Evolutionary conservation across 2,888 invertebrate genomes (phyloP), one percentile per base, ranked within the genome.

Genomic region (Augiades crinisus): DNA sequence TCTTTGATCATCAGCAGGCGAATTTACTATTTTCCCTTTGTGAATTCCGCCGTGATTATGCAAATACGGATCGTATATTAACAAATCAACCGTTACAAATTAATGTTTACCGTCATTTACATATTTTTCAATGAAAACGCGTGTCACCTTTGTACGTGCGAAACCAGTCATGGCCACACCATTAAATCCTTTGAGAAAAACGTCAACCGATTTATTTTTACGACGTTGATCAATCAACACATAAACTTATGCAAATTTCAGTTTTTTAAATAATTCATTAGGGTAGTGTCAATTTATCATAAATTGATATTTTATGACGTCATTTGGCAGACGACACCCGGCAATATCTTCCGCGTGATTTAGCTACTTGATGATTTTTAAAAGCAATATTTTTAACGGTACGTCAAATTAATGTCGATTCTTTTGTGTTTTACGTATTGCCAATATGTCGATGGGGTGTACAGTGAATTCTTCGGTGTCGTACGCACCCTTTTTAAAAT

Each of bases 81-180:
- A 72, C 87, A 89, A 84, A 88, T 88, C 86, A 88, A 78, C 88
- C 89, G 88, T 88, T 83, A 83, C 87, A 87, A 88, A 88, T 88
- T 83, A 81, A 78, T 89, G 83, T 89, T 88, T 86, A 87, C 79
- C 51, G 61, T 77, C 63, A 87, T 89, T 87, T 68, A 70, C 88
- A 89, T 88, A 87, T 68, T 72, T 69, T 76, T 74, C 68, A 72
- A 81, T 79, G 68, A 77, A 85, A 78, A 72, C 81, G 70, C 81
- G 78, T 81, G 85, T 86, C 87, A 88, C 78, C 67, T 61, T 70
- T 63, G 36, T 34, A 21, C 24, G 12, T 36, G 59, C 64, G 57
- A 61, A 64, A 60, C 57, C 60, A 46, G 54, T 59, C 70, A 74
- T 70, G 70, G 70, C 65, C 65, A 75, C 67, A 63, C 78, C 79